A percentile compares a stretch with the other conserved stretches of the same genome.
Conservation (phyloP, 2,797 vertebrate genomes). For the Pseudochaenichthys georgianus region DNA sequence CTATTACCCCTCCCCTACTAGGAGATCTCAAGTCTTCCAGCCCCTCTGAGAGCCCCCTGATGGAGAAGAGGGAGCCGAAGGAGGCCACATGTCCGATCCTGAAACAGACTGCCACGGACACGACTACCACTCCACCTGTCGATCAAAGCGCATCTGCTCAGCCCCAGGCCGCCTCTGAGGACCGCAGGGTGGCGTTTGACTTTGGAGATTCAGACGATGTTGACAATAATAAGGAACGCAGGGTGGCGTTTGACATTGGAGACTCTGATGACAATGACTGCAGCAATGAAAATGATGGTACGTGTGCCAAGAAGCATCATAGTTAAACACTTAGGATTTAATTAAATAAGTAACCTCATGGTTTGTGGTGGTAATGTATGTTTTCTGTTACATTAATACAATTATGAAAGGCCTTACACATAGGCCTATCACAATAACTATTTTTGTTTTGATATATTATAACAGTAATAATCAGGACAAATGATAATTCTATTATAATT, state of each 20-base stretch:
- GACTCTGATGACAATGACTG: slow-evolving; percentile 86
- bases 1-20: slow-evolving; percentile 67
- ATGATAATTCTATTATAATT: too few species aligned
- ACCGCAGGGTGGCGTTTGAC: slow-evolving; percentile 90
- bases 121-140: slow-evolving; percentile 41
- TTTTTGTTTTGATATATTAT: too few species aligned
- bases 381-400: too few species aligned
- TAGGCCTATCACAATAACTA: too few species aligned
- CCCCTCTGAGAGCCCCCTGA: slow-evolving; percentile 95
- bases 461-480: too few species aligned
- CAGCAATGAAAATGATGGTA: slow-evolving; percentile 63
- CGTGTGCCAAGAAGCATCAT: slow-evolving; percentile 9
- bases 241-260: slow-evolving; percentile 93
- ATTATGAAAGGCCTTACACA: too few species aligned
- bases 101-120: slow-evolving; percentile 88
- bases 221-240: slow-evolving; percentile 86
- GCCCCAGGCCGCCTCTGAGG: slow-evolving; percentile 76
- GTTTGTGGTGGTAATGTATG: too few species aligned
- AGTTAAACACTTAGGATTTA: too few species aligned
- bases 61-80: slow-evolving; percentile 87
- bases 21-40: slow-evolving; percentile 92
- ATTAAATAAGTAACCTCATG: too few species aligned
- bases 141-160: slow-evolving; percentile 47
- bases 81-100: slow-evolving; percentile 84
- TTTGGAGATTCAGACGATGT: slow-evolving; percentile 91